Percentiles rank a stretch among this genome's conserved stretches.
Evolutionary conservation across 1,140 invertebrate genomes (phyloP).

Genomic region (Lasaia peninsularis): DNA sequence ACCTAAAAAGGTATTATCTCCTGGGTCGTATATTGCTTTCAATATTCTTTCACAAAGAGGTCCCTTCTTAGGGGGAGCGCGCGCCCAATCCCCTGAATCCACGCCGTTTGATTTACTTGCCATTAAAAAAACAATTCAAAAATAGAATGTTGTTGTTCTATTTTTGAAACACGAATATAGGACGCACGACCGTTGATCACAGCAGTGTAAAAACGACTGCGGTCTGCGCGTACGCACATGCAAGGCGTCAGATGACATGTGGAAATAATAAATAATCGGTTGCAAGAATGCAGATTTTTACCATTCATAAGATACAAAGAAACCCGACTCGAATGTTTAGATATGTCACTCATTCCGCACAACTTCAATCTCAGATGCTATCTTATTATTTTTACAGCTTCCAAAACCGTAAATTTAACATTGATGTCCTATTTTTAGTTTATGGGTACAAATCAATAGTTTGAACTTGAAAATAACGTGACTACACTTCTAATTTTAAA

Average conservation of each 20-base stretch:
- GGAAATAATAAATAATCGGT: slow-evolving; percentile 22
- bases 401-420: no score
- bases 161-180: background rate
- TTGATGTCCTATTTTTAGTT: no score
- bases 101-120: slow-evolving; percentile 50
- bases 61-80: slow-evolving; percentile 55
- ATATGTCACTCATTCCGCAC: no score
- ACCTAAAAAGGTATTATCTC: slow-evolving; percentile 82
- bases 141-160: slow-evolving; percentile 16
- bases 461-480: no score
- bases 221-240: slow-evolving; percentile 27
- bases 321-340: background rate
- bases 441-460: no score
- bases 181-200: slow-evolving; percentile 25
- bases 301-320: background rate
- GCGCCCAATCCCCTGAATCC: slow-evolving; percentile 45
- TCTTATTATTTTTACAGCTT: no score
- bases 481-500: no score
- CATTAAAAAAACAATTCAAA: slow-evolving; percentile 33
- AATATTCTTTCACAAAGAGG: slow-evolving; percentile 78
- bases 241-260: slow-evolving; percentile 26
- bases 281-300: background rate
- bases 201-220: slow-evolving; percentile 27
- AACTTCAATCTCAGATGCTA: no score
- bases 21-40: slow-evolving; percentile 82